Percentiles rank a stretch among this genome's conserved stretches.
Evolutionary conservation across 2,113 vertebrate species (phyloP).

Genomic region (Maccullochella peelii): DNA sequence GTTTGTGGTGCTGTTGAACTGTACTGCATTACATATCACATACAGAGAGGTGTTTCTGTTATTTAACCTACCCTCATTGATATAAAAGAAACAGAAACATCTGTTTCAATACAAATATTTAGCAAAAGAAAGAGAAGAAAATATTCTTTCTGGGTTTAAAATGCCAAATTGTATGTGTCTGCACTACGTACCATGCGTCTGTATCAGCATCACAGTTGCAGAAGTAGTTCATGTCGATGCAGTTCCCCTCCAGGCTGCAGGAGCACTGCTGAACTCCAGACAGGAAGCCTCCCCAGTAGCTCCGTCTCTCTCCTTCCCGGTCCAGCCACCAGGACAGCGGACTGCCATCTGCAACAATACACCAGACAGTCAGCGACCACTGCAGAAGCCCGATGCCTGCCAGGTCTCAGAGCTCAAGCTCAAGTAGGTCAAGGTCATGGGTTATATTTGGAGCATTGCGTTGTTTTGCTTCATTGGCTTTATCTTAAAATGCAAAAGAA

Average conservation of each 20-base stretch:
- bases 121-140: background rate
- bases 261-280: slow-evolving; percentile 95
- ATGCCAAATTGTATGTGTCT: background rate
- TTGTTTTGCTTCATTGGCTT: background rate
- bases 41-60: background rate
- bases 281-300: slow-evolving; percentile 95
- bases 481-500: background rate
- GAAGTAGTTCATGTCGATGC: slow-evolving; percentile 94
- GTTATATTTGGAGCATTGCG: slow-evolving; percentile 17
- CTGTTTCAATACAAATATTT: background rate
- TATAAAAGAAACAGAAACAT: background rate
- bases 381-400: slow-evolving; percentile 6
- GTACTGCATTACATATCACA: background rate
- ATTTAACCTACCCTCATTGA: background rate
- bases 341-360: slow-evolving; percentile 87
- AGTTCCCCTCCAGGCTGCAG: slow-evolving; percentile 96
- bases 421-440: slow-evolving; percentile 34
- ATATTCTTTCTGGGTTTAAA: background rate
- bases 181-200: slow-evolving; percentile 87
- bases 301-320: slow-evolving; percentile 88
- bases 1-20: background rate
- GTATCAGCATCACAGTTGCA: slow-evolving; percentile 97
- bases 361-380: slow-evolving; percentile 12
- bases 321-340: slow-evolving; percentile 98
- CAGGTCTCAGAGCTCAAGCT: background rate